Conservation (phyloP, 2,113 vertebrate genomes). For the Oryzias curvinotus region DNA sequence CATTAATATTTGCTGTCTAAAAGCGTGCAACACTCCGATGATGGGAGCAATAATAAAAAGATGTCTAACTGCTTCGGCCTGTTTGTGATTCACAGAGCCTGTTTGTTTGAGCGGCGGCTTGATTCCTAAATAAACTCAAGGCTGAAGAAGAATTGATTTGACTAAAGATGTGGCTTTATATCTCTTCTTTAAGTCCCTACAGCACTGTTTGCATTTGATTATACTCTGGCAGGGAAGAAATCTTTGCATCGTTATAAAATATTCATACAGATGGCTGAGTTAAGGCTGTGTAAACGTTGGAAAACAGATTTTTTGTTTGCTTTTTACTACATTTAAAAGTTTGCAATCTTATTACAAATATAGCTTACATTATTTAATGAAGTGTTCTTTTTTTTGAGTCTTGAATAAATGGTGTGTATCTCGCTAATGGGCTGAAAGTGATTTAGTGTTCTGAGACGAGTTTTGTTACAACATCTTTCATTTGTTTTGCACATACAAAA, state of each 20-base stretch:
- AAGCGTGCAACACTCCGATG: conserved; percentile 67
- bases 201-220: conserved; percentile 79
- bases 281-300: conserved; percentile 58
- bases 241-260: conserved; percentile 83
- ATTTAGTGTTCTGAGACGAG: conserved; percentile 63
- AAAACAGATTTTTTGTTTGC: conserved; percentile 47
- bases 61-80: conserved; percentile 44
- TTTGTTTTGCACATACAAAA: conserved; percentile 57
- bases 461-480: conserved; percentile 64
- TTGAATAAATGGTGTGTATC: conserved; percentile 60
- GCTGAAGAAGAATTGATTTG: conserved; percentile 75
- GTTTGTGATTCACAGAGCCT: conserved; percentile 56
- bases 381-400: conserved; percentile 21
- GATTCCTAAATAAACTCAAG: conserved; percentile 80
- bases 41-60: conserved; percentile 62
- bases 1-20: conserved; percentile 58
- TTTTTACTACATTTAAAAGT: conserved; percentile 25
- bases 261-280: conserved; percentile 75
- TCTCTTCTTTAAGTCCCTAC: conserved; percentile 75
- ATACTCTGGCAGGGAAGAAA: conserved; percentile 70
- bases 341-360: conserved; percentile 12
- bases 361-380: conserved; percentile 40
- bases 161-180: conserved; percentile 74
- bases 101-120: conserved; percentile 64
- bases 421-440: conserved; percentile 62